phyloP scores from a whole-genome alignment of 2,888 invertebrate species.

The Sepioteuthis lessoniana region DNA sequence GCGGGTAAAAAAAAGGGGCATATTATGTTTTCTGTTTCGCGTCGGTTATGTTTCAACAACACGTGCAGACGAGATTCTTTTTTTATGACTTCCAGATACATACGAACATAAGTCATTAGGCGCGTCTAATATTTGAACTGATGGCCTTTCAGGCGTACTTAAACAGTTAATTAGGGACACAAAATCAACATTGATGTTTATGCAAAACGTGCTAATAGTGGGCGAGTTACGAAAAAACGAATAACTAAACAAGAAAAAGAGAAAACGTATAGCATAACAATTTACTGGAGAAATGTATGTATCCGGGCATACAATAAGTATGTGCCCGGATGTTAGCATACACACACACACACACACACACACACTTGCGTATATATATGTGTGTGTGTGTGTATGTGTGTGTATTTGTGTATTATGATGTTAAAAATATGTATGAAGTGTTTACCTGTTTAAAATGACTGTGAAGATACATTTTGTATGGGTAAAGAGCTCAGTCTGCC shows the following conservation, averaged over 20 bases:
- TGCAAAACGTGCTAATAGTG: neutral
- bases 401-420: no score
- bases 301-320: neutral
- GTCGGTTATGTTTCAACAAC: constrained; percentile 20
- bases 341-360: neutral
- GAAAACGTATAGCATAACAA: neutral
- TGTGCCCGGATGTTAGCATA: neutral
- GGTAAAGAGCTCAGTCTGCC: no score
- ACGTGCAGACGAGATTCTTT: constrained; percentile 18
- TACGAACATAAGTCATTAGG: constrained; percentile 6
- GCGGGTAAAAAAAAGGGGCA: neutral
- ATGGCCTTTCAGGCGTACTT: neutral
- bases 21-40: no score
- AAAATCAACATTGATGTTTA: constrained; percentile 33
- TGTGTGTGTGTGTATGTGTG: no score
- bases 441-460: no score
- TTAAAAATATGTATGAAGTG: no score
- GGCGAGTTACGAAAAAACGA: neutral
- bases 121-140: constrained; percentile 20
- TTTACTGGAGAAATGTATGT: neutral
- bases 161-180: constrained; percentile 13
- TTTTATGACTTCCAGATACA: neutral
- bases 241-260: neutral
- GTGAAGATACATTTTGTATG: no score
- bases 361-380: no score